Conservation (phyloP, 2,888 invertebrate species). For the Macroteleia sp. region DNA sequence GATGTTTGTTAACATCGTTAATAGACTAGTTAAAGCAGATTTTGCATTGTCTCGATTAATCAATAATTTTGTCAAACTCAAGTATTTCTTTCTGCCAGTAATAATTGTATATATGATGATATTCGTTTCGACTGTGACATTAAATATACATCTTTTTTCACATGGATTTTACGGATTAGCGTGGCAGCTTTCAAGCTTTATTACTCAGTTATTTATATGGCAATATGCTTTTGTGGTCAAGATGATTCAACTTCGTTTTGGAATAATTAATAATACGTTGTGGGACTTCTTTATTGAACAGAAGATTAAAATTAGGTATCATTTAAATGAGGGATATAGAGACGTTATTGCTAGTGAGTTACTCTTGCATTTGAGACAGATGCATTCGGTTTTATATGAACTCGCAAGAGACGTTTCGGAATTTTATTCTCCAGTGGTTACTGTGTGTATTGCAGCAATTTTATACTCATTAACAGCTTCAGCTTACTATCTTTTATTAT, state of each 20-base stretch:
- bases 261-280: slow-evolving; percentile 7
- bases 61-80: neutral
- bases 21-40: slow-evolving; percentile 3
- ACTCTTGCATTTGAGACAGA: slow-evolving; percentile 18
- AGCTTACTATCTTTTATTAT: neutral
- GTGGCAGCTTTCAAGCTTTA: neutral
- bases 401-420: slow-evolving; percentile 11
- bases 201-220: neutral
- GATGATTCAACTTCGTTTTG: neutral
- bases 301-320: neutral
- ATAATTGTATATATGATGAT: neutral
- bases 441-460: slow-evolving; percentile 1
- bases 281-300: slow-evolving; percentile 9
- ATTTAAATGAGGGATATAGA: neutral
- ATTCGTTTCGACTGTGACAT: neutral
- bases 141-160: neutral
- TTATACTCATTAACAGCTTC: slow-evolving; percentile 6
- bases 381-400: slow-evolving; percentile 18
- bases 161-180: neutral
- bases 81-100: slow-evolving; percentile 9
- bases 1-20: neutral
- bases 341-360: neutral
- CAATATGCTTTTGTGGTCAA: slow-evolving; percentile 26
- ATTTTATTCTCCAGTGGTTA: slow-evolving; percentile 11
- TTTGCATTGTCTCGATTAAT: neutral